phyloP scores from a whole-genome alignment of 2,888 invertebrate species.

The Silvanus unidentatus region DNA sequence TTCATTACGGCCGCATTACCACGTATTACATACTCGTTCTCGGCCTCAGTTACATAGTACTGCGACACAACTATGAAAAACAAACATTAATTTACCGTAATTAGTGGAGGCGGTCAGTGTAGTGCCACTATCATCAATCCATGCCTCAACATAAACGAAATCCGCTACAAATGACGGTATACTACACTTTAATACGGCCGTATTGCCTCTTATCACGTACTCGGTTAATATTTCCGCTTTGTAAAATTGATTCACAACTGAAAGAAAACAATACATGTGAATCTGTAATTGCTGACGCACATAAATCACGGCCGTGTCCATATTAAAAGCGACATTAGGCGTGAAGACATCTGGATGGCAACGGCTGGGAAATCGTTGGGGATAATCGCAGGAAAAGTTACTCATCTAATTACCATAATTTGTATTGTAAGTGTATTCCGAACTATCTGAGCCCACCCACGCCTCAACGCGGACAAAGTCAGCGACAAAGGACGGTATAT shows the following conservation, averaged over 20 bases:
- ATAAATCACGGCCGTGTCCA: no score
- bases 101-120: conserved; percentile 47
- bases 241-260: conserved; percentile 68
- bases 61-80: conserved; percentile 73
- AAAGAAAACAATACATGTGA: conserved; percentile 19
- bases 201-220: conserved; percentile 68
- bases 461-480: conserved; percentile 87
- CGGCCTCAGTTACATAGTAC: conserved; percentile 84
- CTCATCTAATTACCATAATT: conserved; percentile 61
- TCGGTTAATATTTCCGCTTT: conserved; percentile 67
- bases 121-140: conserved; percentile 62
- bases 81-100: conserved; percentile 46
- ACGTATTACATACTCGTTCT: conserved; percentile 89
- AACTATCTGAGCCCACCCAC: conserved; percentile 63
- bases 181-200: conserved; percentile 66
- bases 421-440: conserved; percentile 63
- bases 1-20: conserved; percentile 88
- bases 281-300: no score
- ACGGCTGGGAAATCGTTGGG: background rate
- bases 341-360: conserved; percentile 10
- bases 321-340: background rate
- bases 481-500: conserved; percentile 83
- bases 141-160: conserved; percentile 64
- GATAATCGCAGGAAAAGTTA: conserved; percentile 4
- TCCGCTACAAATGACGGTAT: conserved; percentile 71